phyloP scores from a whole-genome alignment of 2,797 vertebrate genomes.

The Paramormyrops hopkinsi region DNA sequence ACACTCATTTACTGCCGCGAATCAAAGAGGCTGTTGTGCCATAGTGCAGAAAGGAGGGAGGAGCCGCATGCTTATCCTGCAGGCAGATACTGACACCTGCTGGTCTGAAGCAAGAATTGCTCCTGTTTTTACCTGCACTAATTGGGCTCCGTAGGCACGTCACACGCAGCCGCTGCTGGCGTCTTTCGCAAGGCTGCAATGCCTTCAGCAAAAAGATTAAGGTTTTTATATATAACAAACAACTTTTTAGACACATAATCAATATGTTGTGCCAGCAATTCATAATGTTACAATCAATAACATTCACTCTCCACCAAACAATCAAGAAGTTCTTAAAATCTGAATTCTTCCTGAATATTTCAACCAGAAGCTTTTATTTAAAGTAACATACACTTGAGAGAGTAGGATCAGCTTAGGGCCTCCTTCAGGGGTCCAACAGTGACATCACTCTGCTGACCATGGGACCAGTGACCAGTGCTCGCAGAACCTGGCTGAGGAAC shows the following conservation, averaged over 20 bases:
- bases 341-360: neutral
- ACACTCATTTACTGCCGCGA: neutral
- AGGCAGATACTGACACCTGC: conserved; percentile 22
- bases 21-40: conserved; percentile 21
- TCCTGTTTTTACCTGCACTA: neutral
- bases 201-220: neutral
- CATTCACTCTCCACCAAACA: neutral
- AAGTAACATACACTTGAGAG: too few relatives aligned
- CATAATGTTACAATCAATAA: neutral
- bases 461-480: neutral
- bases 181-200: neutral
- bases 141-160: neutral
- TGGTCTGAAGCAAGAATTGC: neutral
- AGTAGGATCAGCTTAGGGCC: too few relatives aligned
- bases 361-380: too few relatives aligned
- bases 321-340: neutral
- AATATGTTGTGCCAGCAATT: neutral
- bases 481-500: neutral
- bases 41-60: neutral
- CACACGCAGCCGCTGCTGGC: too few relatives aligned
- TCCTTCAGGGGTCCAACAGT: too few relatives aligned
- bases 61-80: neutral
- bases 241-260: neutral
- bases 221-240: neutral
- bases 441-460: neutral